These are phyloP conservation scores for Coryphaenoides rupestris DNA, from an alignment of 2,113 vertebrate species.

Conservation along the genomic window DNA sequence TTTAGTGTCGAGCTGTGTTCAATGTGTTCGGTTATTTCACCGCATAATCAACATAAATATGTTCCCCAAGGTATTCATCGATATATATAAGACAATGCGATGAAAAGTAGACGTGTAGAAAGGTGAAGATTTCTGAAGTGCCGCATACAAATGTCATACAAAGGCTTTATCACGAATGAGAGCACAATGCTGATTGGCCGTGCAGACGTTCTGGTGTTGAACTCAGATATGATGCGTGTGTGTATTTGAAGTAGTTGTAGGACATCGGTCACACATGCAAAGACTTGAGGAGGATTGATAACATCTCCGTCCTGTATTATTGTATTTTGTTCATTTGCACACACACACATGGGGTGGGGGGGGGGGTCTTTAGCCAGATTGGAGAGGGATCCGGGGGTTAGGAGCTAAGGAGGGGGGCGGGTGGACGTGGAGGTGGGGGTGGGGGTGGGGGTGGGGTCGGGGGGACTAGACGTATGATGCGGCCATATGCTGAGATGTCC, in stretches of 20 bases:
- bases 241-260: slow-evolving; percentile 37
- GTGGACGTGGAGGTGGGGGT: slow-evolving; percentile 34
- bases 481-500: slow-evolving; percentile 61
- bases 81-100: slow-evolving; percentile 31
- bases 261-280: slow-evolving; percentile 26
- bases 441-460: not conserved
- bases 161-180: slow-evolving; percentile 13
- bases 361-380: not conserved
- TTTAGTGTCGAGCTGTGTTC: too few relatives aligned
- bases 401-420: slow-evolving; percentile 44
- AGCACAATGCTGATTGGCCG: not conserved
- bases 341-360: not conserved
- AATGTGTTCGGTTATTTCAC: too few relatives aligned
- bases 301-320: not conserved
- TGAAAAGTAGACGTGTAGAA: slow-evolving; percentile 15
- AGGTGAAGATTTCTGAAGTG: not conserved
- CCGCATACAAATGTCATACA: too few relatives aligned
- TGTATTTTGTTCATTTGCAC: slow-evolving; percentile 6
- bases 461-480: slow-evolving; percentile 2
- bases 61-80: slow-evolving; percentile 34
- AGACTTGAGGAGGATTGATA: slow-evolving; percentile 26
- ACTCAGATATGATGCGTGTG: slow-evolving; percentile 29
- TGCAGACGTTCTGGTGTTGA: slow-evolving; percentile 40
- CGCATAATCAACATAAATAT: slow-evolving; percentile 35
- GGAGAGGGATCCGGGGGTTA: too few relatives aligned